These are phyloP conservation scores for Metallyticus violacea DNA, from an alignment of 2,888 invertebrate species.

Conservation along the genomic window DNA sequence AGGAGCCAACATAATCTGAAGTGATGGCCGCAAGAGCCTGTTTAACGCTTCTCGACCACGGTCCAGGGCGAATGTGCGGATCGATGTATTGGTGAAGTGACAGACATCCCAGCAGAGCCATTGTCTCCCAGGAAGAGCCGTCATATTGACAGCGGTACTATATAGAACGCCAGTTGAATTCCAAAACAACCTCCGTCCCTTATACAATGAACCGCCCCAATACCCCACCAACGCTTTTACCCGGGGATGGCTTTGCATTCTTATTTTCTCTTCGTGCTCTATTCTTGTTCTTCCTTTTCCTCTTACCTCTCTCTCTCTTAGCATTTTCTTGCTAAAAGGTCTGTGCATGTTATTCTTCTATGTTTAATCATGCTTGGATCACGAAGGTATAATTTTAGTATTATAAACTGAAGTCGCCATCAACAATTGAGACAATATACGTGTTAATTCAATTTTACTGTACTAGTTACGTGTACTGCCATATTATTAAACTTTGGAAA, in stretches of 20 bases:
- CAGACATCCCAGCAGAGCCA: not conserved
- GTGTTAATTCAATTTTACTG: no score
- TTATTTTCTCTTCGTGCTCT: not conserved
- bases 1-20: not conserved
- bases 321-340: no score
- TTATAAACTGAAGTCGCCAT: no score
- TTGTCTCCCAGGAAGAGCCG: not conserved
- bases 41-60: no score
- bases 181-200: not conserved
- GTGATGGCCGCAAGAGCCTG: not conserved
- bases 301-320: not conserved
- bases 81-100: not conserved
- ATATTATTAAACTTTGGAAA: no score
- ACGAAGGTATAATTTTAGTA: no score
- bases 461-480: no score
- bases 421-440: no score
- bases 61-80: not conserved
- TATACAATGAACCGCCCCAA: not conserved
- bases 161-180: not conserved
- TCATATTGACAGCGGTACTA: not conserved
- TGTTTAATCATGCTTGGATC: no score
- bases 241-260: not conserved
- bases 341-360: no score
- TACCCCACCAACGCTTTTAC: not conserved
- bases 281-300: not conserved